Evolutionary conservation across 1,140 invertebrate species (phyloP).

Genomic region (Platyscapa corneri): DNA sequence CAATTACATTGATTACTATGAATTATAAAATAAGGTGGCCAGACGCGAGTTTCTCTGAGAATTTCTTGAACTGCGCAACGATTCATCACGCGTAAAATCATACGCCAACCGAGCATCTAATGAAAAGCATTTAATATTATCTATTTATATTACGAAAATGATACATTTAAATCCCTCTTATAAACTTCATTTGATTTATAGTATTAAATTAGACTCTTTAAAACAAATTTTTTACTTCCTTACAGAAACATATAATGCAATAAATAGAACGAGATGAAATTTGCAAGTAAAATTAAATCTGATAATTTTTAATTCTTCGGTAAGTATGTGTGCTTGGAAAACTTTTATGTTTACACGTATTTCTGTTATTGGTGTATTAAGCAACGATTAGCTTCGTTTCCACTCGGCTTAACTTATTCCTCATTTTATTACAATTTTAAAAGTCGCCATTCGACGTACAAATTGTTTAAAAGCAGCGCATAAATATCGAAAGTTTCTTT

Average conservation of each 20-base stretch:
- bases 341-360: not conserved
- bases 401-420: no score
- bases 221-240: not conserved
- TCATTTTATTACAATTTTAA: no score
- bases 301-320: not conserved
- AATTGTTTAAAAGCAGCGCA: no score
- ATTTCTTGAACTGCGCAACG: not conserved
- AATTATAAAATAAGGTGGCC: no score
- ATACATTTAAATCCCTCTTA: not conserved
- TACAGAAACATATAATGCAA: not conserved
- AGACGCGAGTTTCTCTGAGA: not conserved
- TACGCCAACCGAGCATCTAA: not conserved
- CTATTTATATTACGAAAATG: not conserved
- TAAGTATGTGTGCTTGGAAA: not conserved
- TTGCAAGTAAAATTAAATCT: not conserved
- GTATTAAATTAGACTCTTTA: not conserved
- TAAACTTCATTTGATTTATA: not conserved
- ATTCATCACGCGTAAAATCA: not conserved
- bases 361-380: not conserved
- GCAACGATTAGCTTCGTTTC: not conserved
- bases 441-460: not conserved
- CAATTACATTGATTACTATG: no score
- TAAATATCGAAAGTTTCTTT: no score
- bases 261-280: not conserved
- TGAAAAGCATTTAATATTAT: conserved; percentile 3